Evolutionary conservation across 2,888 invertebrate species (phyloP).

Genomic region (Lasioglossum marginatum): DNA sequence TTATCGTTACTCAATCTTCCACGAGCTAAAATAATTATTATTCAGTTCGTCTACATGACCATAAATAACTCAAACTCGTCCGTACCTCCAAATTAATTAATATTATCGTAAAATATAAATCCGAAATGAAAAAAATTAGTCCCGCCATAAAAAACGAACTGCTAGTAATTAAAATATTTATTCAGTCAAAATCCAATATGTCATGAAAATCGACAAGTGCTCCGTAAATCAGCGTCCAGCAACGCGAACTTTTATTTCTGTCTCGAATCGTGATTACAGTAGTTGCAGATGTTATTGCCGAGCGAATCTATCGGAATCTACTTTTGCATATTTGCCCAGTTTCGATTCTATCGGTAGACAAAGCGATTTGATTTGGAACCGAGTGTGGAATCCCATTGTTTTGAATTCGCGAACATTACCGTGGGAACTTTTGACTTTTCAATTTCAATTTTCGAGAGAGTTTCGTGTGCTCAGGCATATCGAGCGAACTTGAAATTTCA

Average conservation of each 20-base stretch:
- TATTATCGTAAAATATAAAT: neutral
- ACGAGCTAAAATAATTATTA: neutral
- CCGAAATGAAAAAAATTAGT: neutral
- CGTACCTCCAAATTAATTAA: neutral
- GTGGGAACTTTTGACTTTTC: neutral
- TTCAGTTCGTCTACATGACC: neutral
- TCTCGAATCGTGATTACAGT: neutral
- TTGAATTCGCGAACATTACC: neutral
- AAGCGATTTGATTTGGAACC: neutral
- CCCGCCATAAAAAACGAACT: neutral
- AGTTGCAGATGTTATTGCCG: neutral
- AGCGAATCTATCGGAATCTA: neutral
- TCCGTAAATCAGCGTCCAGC: neutral
- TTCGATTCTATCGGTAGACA: neutral
- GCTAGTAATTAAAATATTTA: neutral
- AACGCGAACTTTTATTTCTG: neutral
- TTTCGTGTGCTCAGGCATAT: neutral
- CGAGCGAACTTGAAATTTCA: constrained; percentile 3
- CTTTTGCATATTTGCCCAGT: neutral
- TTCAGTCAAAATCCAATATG: neutral
- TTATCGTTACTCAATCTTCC: neutral
- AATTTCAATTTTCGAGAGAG: neutral
- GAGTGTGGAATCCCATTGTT: neutral
- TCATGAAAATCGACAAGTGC: neutral
- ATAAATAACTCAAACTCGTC: neutral